phyloP scores from a whole-genome alignment of 2,797 vertebrate species.

The Darevskia nairensis region DNA sequence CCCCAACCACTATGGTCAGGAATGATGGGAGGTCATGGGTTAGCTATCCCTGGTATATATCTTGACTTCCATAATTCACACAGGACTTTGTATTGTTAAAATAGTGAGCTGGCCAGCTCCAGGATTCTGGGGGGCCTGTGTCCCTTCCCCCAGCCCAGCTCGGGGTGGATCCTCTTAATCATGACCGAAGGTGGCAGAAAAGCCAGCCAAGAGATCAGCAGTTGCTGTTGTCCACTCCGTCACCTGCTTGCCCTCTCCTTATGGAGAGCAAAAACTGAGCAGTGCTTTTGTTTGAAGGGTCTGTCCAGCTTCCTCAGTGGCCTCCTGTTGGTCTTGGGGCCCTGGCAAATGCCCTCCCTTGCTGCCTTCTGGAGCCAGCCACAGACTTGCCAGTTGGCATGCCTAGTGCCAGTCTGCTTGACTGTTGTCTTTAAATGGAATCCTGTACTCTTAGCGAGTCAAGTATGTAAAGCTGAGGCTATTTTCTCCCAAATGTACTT shows the following conservation, averaged over 20 bases:
- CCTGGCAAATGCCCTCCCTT: not conserved
- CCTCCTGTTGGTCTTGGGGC: not conserved
- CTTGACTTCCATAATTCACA: not conserved
- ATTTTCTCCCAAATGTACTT: conserved; percentile 24
- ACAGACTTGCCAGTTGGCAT: not conserved
- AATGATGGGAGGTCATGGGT: too few species aligned
- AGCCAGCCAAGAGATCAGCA: not conserved
- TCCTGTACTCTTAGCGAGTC: conserved; percentile 71
- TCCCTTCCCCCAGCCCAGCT: not conserved
- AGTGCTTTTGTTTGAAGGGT: not conserved
- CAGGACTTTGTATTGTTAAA: not conserved
- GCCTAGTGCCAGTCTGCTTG: not conserved
- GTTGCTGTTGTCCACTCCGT: too few species aligned
- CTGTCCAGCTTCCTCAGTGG: not conserved
- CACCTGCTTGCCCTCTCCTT: not conserved
- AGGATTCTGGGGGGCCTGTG: too few species aligned
- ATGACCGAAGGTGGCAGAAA: not conserved
- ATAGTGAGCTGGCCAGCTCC: too few species aligned
- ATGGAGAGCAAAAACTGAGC: not conserved
- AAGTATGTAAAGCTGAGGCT: not conserved
- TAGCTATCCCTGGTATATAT: too few species aligned
- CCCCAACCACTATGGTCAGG: too few species aligned
- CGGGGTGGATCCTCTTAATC: too few species aligned
- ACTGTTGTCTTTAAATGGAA: conserved; percentile 75
- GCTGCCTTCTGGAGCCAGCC: not conserved